A percentile compares a stretch with the other conserved stretches of the same genome.
These are phyloP conservation scores for Plebejus melissa DNA, from an alignment of 2,888 invertebrate species.

Conservation along the genomic window DNA sequence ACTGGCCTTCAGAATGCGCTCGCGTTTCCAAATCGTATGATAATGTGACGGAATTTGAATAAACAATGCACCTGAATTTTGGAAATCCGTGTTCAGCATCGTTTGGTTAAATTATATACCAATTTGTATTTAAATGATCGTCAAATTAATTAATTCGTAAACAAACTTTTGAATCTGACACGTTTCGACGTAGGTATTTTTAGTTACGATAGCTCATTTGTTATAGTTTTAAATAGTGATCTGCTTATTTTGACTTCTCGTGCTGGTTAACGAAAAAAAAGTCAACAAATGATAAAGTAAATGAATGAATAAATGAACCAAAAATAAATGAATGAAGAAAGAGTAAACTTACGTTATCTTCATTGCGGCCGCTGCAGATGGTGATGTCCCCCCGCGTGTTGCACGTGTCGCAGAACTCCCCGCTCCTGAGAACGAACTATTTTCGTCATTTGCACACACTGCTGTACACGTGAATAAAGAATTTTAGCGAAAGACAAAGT, in stretches of 20 bases:
- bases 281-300: background rate
- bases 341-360: background rate
- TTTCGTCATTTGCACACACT: constrained; percentile 8
- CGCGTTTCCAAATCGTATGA: constrained; percentile 22
- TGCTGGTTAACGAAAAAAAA: no score
- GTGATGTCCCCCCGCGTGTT: background rate
- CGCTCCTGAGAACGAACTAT: constrained; percentile 11
- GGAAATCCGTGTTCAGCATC: constrained; percentile 12
- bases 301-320: background rate
- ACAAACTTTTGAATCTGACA: background rate
- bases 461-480: background rate
- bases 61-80: constrained; percentile 13
- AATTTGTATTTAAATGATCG: background rate
- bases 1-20: constrained; percentile 24
- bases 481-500: background rate
- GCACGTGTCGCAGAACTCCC: constrained; percentile 15
- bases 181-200: background rate
- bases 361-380: background rate
- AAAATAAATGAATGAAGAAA: background rate
- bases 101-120: background rate
- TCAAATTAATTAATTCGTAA: background rate
- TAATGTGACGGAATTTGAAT: background rate
- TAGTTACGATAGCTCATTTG: no score
- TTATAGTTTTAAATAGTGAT: no score
- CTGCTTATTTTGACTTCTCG: no score